Conservation (phyloP, 2,888 invertebrate genomes). For the Morinoia aosen region DNA sequence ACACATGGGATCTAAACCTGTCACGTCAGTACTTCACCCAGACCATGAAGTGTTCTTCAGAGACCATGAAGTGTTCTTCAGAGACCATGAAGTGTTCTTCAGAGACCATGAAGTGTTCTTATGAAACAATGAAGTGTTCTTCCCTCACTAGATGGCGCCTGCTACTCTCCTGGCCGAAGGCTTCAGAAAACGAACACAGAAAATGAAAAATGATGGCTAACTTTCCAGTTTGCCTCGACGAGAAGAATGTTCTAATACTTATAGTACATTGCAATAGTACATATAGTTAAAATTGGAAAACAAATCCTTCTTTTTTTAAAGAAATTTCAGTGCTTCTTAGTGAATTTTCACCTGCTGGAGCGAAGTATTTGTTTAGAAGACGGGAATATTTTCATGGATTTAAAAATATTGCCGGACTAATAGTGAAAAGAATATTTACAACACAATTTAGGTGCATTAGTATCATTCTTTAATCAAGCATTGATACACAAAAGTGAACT, state of each 20-base stretch:
- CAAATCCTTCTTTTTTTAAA: neutral
- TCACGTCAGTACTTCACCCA: too few species aligned
- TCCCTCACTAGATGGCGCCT: neutral
- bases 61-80: too few species aligned
- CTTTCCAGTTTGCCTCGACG: neutral
- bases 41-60: too few species aligned
- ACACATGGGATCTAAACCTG: too few species aligned
- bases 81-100: too few species aligned
- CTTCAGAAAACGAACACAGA: slow-evolving; percentile 1
- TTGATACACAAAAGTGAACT: neutral
- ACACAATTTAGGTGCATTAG: neutral
- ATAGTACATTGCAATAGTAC: neutral
- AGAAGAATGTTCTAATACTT: neutral
- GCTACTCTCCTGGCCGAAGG: neutral
- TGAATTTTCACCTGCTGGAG: neutral
- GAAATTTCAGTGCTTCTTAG: neutral
- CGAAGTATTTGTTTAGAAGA: neutral
- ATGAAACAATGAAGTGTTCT: neutral
- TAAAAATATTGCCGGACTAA: too few species aligned
- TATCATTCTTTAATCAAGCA: neutral
- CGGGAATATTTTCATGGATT: neutral
- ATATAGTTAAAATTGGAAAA: neutral
- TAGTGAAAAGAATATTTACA: neutral
- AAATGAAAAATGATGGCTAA: neutral
- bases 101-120: too few species aligned